Percentiles rank a stretch among this genome's conserved stretches.
Evolutionary conservation across 2,113 vertebrate species (phyloP).

Genomic region (Brachyistius frenatus): DNA sequence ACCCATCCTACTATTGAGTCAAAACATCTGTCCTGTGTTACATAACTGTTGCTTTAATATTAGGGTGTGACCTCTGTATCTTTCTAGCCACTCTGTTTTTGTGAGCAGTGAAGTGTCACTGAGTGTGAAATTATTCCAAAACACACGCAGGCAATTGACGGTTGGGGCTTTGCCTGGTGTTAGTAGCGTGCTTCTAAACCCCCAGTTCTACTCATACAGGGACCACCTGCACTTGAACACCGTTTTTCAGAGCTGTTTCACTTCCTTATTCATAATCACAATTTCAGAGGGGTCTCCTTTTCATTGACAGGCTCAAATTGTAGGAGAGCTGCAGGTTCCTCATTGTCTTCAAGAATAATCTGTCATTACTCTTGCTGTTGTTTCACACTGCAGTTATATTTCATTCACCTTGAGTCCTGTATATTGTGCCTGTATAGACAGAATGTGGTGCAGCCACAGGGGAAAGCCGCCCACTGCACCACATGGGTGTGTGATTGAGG

Average conservation of each 20-base stretch:
- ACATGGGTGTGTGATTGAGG: conserved; percentile 11
- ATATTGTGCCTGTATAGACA: background rate
- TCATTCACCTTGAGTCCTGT: background rate
- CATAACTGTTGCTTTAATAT: background rate
- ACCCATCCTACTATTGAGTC: too few species aligned
- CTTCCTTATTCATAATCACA: conserved; percentile 39
- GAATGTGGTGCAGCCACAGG: background rate
- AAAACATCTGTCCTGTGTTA: background rate
- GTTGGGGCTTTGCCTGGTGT: conserved; percentile 37
- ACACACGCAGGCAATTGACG: conserved; percentile 13
- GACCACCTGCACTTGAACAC: conserved; percentile 33
- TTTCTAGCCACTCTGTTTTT: background rate
- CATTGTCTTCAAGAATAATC: too few species aligned
- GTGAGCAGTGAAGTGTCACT: background rate
- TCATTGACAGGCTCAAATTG: background rate
- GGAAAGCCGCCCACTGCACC: conserved; percentile 47
- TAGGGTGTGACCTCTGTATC: background rate
- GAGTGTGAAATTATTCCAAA: conserved; percentile 42
- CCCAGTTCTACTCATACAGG: conserved; percentile 2
- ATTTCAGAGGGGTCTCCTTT: background rate
- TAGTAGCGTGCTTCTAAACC: background rate
- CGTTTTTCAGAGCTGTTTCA: conserved; percentile 54
- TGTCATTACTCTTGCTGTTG: background rate
- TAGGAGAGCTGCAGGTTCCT: background rate
- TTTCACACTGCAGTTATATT: background rate